Conservation (phyloP, 2,797 vertebrate species). For the Lophius americanus region DNA sequence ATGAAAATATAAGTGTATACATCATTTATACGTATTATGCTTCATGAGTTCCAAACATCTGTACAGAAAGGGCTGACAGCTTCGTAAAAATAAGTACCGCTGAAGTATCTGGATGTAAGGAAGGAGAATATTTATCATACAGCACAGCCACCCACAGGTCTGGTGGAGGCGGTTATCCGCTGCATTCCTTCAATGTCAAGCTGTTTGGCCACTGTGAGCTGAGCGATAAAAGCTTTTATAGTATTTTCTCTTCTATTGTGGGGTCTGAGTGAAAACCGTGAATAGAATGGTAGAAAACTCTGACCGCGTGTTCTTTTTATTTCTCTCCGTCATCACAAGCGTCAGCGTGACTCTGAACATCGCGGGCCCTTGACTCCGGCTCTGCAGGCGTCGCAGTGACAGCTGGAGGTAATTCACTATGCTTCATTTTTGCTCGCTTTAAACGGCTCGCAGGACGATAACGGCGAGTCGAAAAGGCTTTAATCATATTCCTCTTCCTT, state of each 20-base stretch:
- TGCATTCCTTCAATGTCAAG: not conserved
- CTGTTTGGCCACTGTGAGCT: not conserved
- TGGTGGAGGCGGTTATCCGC: not conserved
- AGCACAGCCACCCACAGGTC: too few relatives aligned
- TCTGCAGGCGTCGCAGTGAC: conserved; percentile 68
- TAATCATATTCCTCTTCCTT: conserved; percentile 80
- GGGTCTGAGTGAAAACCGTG: conserved; percentile 8
- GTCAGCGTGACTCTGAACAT: conserved; percentile 49
- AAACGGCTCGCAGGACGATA: conserved; percentile 73
- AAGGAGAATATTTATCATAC: too few relatives aligned
- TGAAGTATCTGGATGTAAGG: too few relatives aligned
- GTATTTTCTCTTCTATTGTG: conserved; percentile 1
- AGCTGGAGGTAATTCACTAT: conserved; percentile 80
- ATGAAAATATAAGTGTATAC: too few relatives aligned
- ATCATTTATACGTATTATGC: too few relatives aligned
- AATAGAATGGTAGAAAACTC: conserved; percentile 16
- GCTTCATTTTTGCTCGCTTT: conserved; percentile 72
- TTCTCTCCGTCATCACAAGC: conserved; percentile 51
- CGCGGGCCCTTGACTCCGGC: conserved; percentile 56
- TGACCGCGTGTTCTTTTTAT: conserved; percentile 19
- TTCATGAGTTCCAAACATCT: too few relatives aligned
- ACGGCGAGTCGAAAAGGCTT: conserved; percentile 56
- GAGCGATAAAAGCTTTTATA: conserved; percentile 2
- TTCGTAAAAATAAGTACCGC: too few relatives aligned
- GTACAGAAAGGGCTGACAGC: too few relatives aligned